Evolutionary conservation across 30 jellyfish, hydroid and myxozoan genomes (phyloP), one percentile per base, ranked within the genome.

Genomic region (Pelagia noctiluca): DNA sequence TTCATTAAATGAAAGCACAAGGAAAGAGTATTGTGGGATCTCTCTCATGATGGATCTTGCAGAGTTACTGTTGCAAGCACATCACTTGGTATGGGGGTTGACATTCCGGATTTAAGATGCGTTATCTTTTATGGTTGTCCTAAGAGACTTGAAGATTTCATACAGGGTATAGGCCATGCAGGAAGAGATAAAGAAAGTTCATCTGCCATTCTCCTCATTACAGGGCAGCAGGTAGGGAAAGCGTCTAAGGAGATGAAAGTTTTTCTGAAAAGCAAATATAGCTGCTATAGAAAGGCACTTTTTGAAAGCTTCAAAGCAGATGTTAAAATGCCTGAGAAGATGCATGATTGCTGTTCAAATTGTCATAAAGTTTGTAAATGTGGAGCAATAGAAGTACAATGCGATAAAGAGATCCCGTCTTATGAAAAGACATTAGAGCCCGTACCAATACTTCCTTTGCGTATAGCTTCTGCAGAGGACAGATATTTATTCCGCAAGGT

Each of bases 21-120:
- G 42, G 30, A 72, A 48, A 11, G 84, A 50, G 60, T 72, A 21
- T 50, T 72, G 30, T 48, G 47, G 10, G 57, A 72, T 18, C 22
- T 72, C 50, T 22, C 84, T 38, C 54, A 19, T 23, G 47, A 38
- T 72, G 84, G 84, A 30, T 72, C 84, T 16, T 72, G 84, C 46
- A 72, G 84, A 23, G 71, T 72, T 36, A 72, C 49, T 18, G 84
- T 72, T 4, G 84, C 84, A 38, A 72, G 26, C 22, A 70, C 83
- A 36, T 70, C 84, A 23, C 84, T 72, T 46, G 84, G 53, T 25
- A 72, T 72, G 84, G 32, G 84, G 3, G 84, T 48, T 37, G 84
- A 72, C 29, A 72, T 72, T 35, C 26, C 54, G 22, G 84, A 72
- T 61, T 61, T 72, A 32, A 46, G 48, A 21, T 46, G 42, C 25